Base-by-base conservation (phyloP, 2,888 invertebrate species). In the Conomelus anceps region DNA sequence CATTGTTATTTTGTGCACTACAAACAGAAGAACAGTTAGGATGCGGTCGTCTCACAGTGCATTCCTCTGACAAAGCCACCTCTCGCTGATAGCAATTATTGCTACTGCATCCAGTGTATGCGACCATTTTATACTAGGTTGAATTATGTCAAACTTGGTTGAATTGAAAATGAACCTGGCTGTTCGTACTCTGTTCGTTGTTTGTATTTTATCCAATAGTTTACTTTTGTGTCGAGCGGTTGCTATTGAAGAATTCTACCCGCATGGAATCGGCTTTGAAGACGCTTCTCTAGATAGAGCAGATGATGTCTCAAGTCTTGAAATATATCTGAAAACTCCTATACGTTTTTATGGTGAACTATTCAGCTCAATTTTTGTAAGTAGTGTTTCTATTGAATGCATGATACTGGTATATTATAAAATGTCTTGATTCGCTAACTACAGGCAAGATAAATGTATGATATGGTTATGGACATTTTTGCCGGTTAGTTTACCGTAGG, bases 361-460 rank as follows among this genome's bases (percentile, higher is more conserved):
- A 90, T 98, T 97, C 93, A 95, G 96, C 89, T 94, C 95, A 41
- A 94, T 98, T 92, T 98, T 95, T 93, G 98, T 98, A 94, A 98
- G 98, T 98, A 92, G 24, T 88, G 86, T 89, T 41, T 89, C 22
- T 86, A 24, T 23, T 17, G 3, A 41, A 17, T 41, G 41, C 41
- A 41, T 41, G 41, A 3, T 41, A n/a, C n/a, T n/a, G n/a, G n/a
- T n/a, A n/a, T n/a, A n/a, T n/a, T n/a, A n/a, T n/a, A n/a, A n/a
- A 26, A 26, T 26, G 26, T 26, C 11, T 26, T 26, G 26, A 26
- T 26, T 26, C 11, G 26, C 26, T 4, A 11, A 26, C 11, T 26
- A 26, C 11, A n/a, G n/a, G n/a, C n/a, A n/a, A n/a, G n/a, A n/a
- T n/a, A n/a, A n/a, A n/a, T n/a, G n/a, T n/a, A n/a, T n/a, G n/a